Percentiles rank a stretch among this genome's conserved stretches.
Conservation (phyloP, 2,888 invertebrate genomes). For the Cephus spinipes region DNA sequence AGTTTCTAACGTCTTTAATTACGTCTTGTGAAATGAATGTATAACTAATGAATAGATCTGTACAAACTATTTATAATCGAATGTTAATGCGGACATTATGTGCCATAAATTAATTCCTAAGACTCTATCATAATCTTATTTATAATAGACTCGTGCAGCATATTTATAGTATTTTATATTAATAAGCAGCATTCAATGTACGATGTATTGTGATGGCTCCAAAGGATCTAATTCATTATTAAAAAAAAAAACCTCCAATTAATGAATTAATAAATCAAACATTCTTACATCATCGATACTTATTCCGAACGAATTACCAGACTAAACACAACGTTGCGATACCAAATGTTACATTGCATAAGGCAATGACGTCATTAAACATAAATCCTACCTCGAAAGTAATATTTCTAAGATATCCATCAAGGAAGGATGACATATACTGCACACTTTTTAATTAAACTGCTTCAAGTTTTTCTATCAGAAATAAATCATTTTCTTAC, state of each 20-base stretch:
- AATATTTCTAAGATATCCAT: no score
- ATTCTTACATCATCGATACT: not conserved
- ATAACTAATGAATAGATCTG: constrained; percentile 21
- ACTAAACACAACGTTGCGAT: not conserved
- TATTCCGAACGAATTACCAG: not conserved
- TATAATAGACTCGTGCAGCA: constrained; percentile 19
- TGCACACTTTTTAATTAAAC: not conserved
- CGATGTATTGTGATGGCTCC: constrained; percentile 15
- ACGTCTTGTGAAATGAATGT: not conserved
- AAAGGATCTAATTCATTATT: not conserved
- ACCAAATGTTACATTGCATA: not conserved
- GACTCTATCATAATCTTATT: constrained; percentile 10
- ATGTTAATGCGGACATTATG: not conserved
- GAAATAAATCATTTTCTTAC: not conserved
- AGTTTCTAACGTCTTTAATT: not conserved
- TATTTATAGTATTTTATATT: constrained; percentile 29
- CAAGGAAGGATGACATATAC: no score
- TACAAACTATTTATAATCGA: constrained; percentile 27
- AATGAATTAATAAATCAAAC: not conserved
- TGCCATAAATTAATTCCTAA: not conserved
- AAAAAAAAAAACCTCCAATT: not conserved
- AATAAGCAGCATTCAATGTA: constrained; percentile 15
- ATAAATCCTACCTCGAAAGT: no score
- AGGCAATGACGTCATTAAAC: not conserved
- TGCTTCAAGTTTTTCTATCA: not conserved